Conservation (phyloP, 1,140 invertebrate genomes). For the Temnothorax curvispinosus region DNA sequence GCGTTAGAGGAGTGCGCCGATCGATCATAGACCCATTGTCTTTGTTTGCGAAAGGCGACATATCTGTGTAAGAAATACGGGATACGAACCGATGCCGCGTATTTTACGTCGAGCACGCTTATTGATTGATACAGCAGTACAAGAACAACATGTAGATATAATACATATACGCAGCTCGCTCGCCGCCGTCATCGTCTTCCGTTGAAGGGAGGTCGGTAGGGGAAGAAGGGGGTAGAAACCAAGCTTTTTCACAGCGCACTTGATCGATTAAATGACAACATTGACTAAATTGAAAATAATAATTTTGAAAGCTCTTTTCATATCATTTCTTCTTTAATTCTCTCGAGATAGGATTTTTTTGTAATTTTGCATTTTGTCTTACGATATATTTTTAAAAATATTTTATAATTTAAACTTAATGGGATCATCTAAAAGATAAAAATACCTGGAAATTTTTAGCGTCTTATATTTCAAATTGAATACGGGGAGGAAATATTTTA, state of each 20-base stretch:
- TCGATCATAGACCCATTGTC: background rate
- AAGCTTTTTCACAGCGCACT: constrained; percentile 4
- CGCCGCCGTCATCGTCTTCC: background rate
- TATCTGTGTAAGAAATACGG: constrained; percentile 4
- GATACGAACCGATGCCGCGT: constrained; percentile 47
- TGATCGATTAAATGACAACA: constrained; percentile 5
- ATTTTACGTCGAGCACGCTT: constrained; percentile 60
- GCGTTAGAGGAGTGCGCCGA: background rate
- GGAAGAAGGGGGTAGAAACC: background rate
- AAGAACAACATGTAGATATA: constrained; percentile 65
- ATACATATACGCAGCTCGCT: constrained; percentile 7
- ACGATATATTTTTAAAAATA: background rate
- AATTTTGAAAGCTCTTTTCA: background rate
- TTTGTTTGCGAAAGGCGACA: background rate
- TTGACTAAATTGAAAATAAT: constrained; percentile 32
- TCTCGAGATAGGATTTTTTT: background rate
- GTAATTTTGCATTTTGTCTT: background rate
- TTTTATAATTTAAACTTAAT: background rate
- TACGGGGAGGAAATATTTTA: background rate
- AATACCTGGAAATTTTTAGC: background rate
- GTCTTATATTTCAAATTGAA: background rate
- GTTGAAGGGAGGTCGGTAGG: background rate
- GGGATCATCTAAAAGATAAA: background rate
- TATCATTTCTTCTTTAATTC: background rate
- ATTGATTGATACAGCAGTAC: constrained; percentile 68